These are phyloP conservation scores for Epinotia demarniana DNA, from an alignment of 2,888 invertebrate genomes.

Conservation along the genomic window DNA sequence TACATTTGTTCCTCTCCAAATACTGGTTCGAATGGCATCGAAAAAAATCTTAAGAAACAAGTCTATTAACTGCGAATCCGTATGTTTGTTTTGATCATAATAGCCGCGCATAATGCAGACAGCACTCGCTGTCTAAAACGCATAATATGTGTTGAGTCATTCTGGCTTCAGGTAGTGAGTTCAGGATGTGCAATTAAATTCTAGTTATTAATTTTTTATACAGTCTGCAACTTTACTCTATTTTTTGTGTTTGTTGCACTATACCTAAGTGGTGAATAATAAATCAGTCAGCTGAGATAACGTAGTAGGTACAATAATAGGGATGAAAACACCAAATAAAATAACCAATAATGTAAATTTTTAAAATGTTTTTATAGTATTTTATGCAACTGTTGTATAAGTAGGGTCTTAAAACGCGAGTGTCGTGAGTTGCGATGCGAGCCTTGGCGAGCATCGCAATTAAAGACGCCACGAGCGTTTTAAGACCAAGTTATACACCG, in stretches of 20 bases:
- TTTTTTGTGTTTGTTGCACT: conserved; percentile 1
- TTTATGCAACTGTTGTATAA: no score
- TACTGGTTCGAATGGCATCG: no score
- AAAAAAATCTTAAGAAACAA: no score
- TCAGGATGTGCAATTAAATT: conserved; percentile 3
- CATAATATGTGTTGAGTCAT: not conserved
- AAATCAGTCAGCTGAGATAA: not conserved
- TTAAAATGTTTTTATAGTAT: no score
- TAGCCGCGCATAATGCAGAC: not conserved
- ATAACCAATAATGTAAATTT: no score
- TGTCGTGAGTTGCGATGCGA: no score
- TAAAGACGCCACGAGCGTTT: no score
- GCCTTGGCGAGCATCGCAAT: no score
- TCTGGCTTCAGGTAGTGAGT: conserved; percentile 1
- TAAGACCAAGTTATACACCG: no score
- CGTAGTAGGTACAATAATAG: not conserved
- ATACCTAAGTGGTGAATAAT: not conserved
- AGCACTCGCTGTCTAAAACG: not conserved
- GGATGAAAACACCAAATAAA: no score
- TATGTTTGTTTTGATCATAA: conserved; percentile 22
- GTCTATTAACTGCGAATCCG: not conserved
- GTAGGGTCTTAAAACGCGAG: no score
- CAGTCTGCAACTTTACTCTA: not conserved
- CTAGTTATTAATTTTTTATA: conserved; percentile 2
- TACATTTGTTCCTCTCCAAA: no score